Base-by-base conservation (phyloP, 2,113 vertebrate species). In the Nesoenas mayeri region DNA sequence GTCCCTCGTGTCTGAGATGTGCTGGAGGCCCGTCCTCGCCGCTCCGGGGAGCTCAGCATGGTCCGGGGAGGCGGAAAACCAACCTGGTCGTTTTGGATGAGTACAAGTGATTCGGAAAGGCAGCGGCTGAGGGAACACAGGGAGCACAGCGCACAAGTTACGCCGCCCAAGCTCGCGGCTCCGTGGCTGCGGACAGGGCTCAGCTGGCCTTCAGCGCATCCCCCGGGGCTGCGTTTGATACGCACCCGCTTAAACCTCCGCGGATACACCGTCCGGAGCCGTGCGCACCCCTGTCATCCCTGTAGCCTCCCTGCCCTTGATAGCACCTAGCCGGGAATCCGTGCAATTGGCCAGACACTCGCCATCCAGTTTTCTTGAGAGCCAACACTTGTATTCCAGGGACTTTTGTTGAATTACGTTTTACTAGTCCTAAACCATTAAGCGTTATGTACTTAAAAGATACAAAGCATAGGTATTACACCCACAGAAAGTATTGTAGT, bases 401-500 rank as follows among this genome's bases (percentile, higher is more conserved):
- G 89, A 65, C 69, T 97, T 97, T 85, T 78, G 65, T 31, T 58
- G 86, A 97, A 93, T 95, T 93, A 31, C 17, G 11, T 91, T 96
- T 97, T 96, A 65, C 82, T 78, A 58, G 92, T 47, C 92, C 95
- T 97, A 96, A 97, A 97, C 91, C 90, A 86, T 94, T 81, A 93
- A 94, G 96, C 78, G 91, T 97, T 97, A 97, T 95, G 91, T 94
- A 93, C 96, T 98, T 97, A 94, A 93, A 96, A 93, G 96, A 96
- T 53, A 88, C 93, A 95, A 97, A 97, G 93, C 96, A 82, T 81
- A 72, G 96, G 97, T 93, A 96, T 96, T 96, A 93, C 93, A 88
- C 84, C 95, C 95, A 85, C 93, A 94, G 96, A 89, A 97, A 97
- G 95, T 93, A 95, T 97, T 97, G 97, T 97, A 98, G 96, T 95